Conservation (phyloP, 2,888 invertebrate genomes). For the Drosophila prostipennis region DNA sequence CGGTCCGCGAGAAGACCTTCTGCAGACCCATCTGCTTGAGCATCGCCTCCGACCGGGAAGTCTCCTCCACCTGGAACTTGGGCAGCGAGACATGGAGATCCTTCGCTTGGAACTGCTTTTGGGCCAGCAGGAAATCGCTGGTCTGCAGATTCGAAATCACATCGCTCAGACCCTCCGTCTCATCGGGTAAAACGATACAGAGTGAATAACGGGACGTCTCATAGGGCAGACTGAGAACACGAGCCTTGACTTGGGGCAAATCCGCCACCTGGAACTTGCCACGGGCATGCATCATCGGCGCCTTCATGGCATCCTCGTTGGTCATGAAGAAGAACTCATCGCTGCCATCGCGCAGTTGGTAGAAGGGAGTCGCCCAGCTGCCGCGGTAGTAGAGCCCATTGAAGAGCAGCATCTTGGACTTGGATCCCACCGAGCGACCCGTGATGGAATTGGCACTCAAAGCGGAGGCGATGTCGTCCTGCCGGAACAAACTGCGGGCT, state of each 20-base stretch:
- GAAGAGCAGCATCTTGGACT: conserved; percentile 88
- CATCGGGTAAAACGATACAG: conserved; percentile 86
- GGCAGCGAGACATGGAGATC: conserved; percentile 86
- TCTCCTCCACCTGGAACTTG: conserved; percentile 87
- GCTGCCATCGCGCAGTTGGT: conserved; percentile 82
- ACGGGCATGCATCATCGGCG: conserved; percentile 88
- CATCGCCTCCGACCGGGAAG: conserved; percentile 87
- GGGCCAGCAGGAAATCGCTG: conserved; percentile 73
- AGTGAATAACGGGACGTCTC: conserved; percentile 87
- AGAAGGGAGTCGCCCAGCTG: conserved; percentile 90
- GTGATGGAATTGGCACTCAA: conserved; percentile 87
- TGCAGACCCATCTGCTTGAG: conserved; percentile 86
- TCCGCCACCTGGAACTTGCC: conserved; percentile 87
- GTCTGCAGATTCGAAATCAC: conserved; percentile 86
- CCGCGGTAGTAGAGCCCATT: conserved; percentile 92
- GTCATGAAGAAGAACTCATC: conserved; percentile 88
- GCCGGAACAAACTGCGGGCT: conserved; percentile 85
- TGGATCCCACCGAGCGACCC: conserved; percentile 81
- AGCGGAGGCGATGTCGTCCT: conserved; percentile 86
- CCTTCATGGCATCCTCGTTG: conserved; percentile 86
- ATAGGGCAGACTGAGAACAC: conserved; percentile 90
- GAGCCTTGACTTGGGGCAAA: conserved; percentile 87
- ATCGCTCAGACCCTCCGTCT: conserved; percentile 86
- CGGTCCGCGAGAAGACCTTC: conserved; percentile 86
- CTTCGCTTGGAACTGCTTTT: conserved; percentile 51